Base-by-base conservation (phyloP, 1,140 invertebrate species). In the Chlorops oryzae region DNA sequence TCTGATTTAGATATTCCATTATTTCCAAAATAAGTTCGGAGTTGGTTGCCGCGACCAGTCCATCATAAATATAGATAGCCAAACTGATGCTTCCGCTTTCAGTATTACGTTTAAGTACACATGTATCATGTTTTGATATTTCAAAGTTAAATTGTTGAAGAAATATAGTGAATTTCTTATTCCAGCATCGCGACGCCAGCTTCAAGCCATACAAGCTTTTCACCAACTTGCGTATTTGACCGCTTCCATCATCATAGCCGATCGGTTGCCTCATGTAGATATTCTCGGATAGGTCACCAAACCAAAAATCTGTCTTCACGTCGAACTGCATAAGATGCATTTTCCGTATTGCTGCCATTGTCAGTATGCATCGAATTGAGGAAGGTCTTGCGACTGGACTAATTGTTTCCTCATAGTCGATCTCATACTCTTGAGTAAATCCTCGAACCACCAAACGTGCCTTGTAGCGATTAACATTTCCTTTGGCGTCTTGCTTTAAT, bases 21-120 rank as follows among this genome's bases (percentile, higher is more conserved):
- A 66, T 57, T 17, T 37, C 13, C 5, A 58, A 15, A 5, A 60
- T 15, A 37, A 59, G 47, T n/a, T 44, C 23, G 18, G 54, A 37
- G 52, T 52, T 27, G 38, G 38, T 60, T 18, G 62, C 52, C 24
- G 54, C 63, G 44, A 74, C 52, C 18, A 75, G 48, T 7, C 59
- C 65, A 55, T 75, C 73, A 55, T 76, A 70, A 2, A 76, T 67
- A 55, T 73, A 74, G 2, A 73, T 25, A 5, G 48, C 48, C 6
- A 62, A 50, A 15, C 74, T 22, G 24, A 73, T 45, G 4, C 63
- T 47, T 39, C n/a, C n/a, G n/a, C n/a, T n/a, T n/a, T n/a, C n/a
- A n/a, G n/a, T n/a, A n/a, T n/a, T n/a, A n/a, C n/a, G n/a, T n/a
- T n/a, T n/a, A n/a, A n/a, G n/a, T n/a, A n/a, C n/a, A n/a, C n/a